Conservation (phyloP, 1,140 invertebrate species). For the Aphis gossypii region DNA sequence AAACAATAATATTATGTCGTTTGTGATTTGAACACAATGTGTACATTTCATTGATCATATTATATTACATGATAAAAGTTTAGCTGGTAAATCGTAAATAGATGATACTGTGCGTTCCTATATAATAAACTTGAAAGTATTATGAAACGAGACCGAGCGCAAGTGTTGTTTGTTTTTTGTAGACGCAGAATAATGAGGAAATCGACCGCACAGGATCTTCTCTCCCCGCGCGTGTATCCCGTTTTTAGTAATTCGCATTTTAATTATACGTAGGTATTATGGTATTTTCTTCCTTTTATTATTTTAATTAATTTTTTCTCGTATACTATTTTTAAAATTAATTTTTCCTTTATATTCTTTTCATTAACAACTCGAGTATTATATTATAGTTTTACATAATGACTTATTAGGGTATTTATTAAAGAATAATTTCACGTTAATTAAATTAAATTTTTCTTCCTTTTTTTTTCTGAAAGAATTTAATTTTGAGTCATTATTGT, state of each 20-base stretch:
- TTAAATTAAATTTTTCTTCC: background rate
- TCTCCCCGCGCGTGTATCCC: background rate
- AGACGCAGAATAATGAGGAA: background rate
- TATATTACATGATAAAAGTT: background rate
- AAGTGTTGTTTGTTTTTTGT: background rate
- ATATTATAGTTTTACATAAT: background rate
- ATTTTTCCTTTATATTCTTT: conserved; percentile 19
- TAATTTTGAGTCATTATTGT: background rate
- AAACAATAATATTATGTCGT: background rate
- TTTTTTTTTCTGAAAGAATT: background rate
- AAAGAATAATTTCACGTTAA: conserved; percentile 11
- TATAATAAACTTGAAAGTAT: background rate
- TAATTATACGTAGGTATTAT: conserved; percentile 2
- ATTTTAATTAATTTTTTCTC: conserved; percentile 20
- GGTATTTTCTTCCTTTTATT: conserved; percentile 13
- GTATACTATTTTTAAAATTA: conserved; percentile 1
- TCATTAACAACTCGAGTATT: background rate
- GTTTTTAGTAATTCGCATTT: conserved; percentile 11
- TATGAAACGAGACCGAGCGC: no score
- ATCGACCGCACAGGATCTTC: background rate
- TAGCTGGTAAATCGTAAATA: no score
- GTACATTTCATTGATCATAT: background rate
- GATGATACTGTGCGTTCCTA: no score
- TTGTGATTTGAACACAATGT: background rate
- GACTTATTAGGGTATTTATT: conserved; percentile 18